Percentiles rank a stretch among this genome's conserved stretches.
phyloP scores from a whole-genome alignment of 1,140 invertebrate species.

The Scaptodrosophila lebanonensis region DNA sequence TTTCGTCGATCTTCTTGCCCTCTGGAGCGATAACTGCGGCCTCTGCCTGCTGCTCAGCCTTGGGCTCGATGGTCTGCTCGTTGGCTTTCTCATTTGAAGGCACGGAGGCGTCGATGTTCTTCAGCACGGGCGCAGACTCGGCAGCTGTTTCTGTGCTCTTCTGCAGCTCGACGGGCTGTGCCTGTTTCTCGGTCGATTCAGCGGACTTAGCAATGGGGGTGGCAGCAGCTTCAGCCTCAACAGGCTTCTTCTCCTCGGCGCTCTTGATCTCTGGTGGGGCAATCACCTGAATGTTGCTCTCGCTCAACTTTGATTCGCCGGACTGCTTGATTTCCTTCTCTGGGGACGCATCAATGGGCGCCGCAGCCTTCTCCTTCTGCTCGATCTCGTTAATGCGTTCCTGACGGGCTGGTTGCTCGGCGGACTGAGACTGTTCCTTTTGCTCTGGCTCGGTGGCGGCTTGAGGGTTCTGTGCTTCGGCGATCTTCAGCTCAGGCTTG shows the following conservation, averaged over 20 bases:
- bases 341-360: slow-evolving; percentile 6
- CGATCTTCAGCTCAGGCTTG: slow-evolving; percentile 39
- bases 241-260: slow-evolving; percentile 30
- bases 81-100: not conserved
- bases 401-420: slow-evolving; percentile 44
- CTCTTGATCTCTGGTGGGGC: slow-evolving; percentile 4
- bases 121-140: slow-evolving; percentile 21
- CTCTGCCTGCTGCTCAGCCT: slow-evolving; percentile 7
- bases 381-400: slow-evolving; percentile 50
- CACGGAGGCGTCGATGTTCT: slow-evolving; percentile 1
- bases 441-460: slow-evolving; percentile 1
- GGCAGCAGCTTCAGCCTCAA: not conserved
- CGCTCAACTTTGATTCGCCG: slow-evolving; percentile 15
- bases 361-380: slow-evolving; percentile 31
- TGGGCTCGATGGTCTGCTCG: slow-evolving; percentile 20
- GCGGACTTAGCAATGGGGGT: slow-evolving; percentile 6
- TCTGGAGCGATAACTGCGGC: slow-evolving; percentile 12
- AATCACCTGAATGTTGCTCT: slow-evolving; percentile 45
- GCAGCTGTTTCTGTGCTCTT: slow-evolving; percentile 28
- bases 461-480: not conserved
- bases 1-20: slow-evolving; percentile 42
- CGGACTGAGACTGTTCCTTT: slow-evolving; percentile 16
- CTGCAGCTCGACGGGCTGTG: slow-evolving; percentile 31
- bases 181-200: slow-evolving; percentile 29
- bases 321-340: slow-evolving; percentile 7